phyloP scores from a whole-genome alignment of 2,888 invertebrate species.

The Eucriotettix oculatus region DNA sequence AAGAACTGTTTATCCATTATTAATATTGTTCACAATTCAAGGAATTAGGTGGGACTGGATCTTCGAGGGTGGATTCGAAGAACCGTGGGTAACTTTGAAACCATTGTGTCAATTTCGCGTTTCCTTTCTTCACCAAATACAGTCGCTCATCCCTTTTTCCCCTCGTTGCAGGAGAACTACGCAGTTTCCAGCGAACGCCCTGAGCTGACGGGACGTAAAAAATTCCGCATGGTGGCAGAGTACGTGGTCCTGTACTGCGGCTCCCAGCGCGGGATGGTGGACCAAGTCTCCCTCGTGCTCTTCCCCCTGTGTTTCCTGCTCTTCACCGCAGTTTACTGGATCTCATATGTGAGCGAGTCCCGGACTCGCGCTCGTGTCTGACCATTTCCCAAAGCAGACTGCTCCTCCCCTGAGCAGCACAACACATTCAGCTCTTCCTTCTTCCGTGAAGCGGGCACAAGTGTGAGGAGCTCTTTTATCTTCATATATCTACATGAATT shows the following conservation, averaged over 20 bases:
- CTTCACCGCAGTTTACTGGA: constrained; percentile 42
- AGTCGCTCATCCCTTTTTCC: too few relatives aligned
- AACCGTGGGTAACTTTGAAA: too few relatives aligned
- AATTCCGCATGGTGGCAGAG: constrained; percentile 29
- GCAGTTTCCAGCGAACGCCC: background rate
- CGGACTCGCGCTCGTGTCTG: constrained; percentile 7
- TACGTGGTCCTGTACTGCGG: constrained; percentile 42
- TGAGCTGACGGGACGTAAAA: constrained; percentile 12
- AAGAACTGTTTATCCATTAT: too few relatives aligned
- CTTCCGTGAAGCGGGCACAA: background rate
- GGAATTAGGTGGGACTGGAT: too few relatives aligned
- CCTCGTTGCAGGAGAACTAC: background rate
- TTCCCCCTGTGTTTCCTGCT: constrained; percentile 40
- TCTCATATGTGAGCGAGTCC: constrained; percentile 41
- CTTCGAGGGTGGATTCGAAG: too few relatives aligned
- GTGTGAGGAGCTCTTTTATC: background rate
- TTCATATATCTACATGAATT: background rate
- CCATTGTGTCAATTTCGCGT: too few relatives aligned
- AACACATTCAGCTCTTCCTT: background rate
- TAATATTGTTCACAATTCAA: too few relatives aligned
- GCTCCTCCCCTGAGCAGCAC: background rate
- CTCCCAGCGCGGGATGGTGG: constrained; percentile 40
- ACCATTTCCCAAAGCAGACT: background rate
- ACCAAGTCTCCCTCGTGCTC: constrained; percentile 40
- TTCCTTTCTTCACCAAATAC: too few relatives aligned